Percentiles rank a stretch among this genome's conserved stretches.
Evolutionary conservation across 2,888 invertebrate genomes (phyloP).

Genomic region (Apantesis nais): DNA sequence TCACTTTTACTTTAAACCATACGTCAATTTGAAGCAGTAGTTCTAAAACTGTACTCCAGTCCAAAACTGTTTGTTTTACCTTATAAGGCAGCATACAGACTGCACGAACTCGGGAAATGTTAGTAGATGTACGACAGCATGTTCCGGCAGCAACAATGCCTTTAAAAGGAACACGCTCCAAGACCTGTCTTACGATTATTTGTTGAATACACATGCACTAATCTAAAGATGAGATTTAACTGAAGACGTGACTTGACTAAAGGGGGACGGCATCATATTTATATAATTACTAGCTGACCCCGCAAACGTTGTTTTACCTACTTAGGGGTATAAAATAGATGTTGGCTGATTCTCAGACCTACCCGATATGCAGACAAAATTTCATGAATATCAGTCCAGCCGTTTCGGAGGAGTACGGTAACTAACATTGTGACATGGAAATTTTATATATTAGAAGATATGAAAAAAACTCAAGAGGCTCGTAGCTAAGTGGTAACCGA

Average conservation of each 20-base stretch:
- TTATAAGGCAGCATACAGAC: slow-evolving; percentile 8
- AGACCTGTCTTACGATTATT: slow-evolving; percentile 2
- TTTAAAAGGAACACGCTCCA: slow-evolving; percentile 12
- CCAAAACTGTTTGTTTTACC: slow-evolving; percentile 24
- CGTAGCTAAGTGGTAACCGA: too few relatives aligned
- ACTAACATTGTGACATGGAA: too few relatives aligned
- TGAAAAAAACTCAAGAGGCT: too few relatives aligned
- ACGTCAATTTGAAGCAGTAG: slow-evolving; percentile 26
- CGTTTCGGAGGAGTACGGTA: too few relatives aligned
- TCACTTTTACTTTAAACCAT: slow-evolving; percentile 13
- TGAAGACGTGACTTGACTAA: background rate
- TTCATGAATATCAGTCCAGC: too few relatives aligned
- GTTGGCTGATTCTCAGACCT: too few relatives aligned
- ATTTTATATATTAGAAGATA: background rate
- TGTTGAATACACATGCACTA: background rate
- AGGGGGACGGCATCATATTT: background rate
- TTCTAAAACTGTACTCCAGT: slow-evolving; percentile 40
- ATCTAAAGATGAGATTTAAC: background rate
- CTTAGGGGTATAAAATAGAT: too few relatives aligned
- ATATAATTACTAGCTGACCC: too few relatives aligned
- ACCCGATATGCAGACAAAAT: too few relatives aligned
- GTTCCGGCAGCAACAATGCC: slow-evolving; percentile 12
- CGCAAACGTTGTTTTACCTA: too few relatives aligned
- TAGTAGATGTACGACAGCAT: slow-evolving; percentile 9
- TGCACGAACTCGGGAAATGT: slow-evolving; percentile 8